Evolutionary conservation across 2,888 invertebrate genomes (phyloP), one percentile per base, ranked within the genome.

Genomic region (Microdon myrmicae): DNA sequence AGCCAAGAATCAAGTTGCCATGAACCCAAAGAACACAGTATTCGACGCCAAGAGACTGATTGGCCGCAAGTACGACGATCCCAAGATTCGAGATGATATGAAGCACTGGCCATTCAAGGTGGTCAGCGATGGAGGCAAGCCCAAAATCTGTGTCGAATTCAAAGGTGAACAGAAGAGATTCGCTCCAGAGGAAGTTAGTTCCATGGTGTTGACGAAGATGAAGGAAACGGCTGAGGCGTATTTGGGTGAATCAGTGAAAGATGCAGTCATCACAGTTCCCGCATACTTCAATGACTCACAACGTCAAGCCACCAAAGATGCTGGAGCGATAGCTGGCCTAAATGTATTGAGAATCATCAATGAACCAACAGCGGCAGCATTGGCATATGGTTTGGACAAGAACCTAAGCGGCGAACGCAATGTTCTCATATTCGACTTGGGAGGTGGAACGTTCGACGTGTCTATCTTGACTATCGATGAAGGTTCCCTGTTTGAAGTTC

Each of bases 61-160:
- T 81, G 95, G 94, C 59, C 88, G 94, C 72, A 89, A 90, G 71
- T 95, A 89, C 78, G 89, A 89, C 71, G 93, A 94, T 80, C 81
- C 83, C 43, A 88, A 90, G 5, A 92, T 96, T 43, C 95, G 96
- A 81, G 86, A 86, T 49, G 94, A 95, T 78, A 89, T 94, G 86
- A 92, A 94, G 81, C 90, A 90, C 80, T 94, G 93, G 89, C 94
- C 94, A 35, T 94, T 94, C 76, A 90, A 89, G 76, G 92, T 94
- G 1, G 80, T 89, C 74, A 89, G 85, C 76, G 89, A 89, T 75
- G 85, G 84, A 58, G 87, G 88, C 41, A 90, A 89, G 79, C 90
- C 90, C 68, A 90, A 88, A 80, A 89, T 90, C 69, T 83, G 88
- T 78, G 90, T 92, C 32, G 81, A 88, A 55, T 93, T 90, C 84